Evolutionary conservation across 1,140 invertebrate species (phyloP), one percentile per base, ranked within the genome.

Genomic region (Daktulosphaira vitifoliae): DNA sequence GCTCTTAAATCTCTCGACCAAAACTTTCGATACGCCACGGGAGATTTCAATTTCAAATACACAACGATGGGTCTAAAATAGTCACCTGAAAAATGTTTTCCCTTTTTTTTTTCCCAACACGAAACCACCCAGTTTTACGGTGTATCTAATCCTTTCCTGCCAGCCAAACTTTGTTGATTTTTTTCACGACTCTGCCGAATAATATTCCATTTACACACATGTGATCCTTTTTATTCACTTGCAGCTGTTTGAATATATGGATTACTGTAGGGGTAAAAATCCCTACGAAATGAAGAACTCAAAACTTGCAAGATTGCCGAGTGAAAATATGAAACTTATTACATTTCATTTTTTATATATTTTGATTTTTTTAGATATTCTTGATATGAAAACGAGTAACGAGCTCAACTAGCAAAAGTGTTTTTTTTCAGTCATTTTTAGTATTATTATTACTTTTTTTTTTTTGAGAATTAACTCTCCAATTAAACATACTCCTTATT

Each of bases 41-140:
- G 18, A 48, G 42, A 62, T 62, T 62, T 62, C 56, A 62, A 62
- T 62, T 62, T 62, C 42, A 62, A 48, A 62, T 48, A 13, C 56
- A 11, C 29, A n/a, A n/a, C n/a, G 29, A 33, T 11, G 29, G 29
- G 39, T 44, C 39, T 38, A 23, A 59, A 44, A 59, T 25, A 44
- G 54, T 59, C 54, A 59, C 39, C 39, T 59, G 53, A 38, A 56
- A 33, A 33, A 33, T 33, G 11, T 33, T 33, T 5, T n/a, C n/a
- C n/a, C n/a, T n/a, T n/a, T n/a, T n/a, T 33, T 33, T 11, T 33
- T 11, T 11, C 29, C 29, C 29, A 33, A 11, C 29, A 33, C 29
- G 5, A n/a, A n/a, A n/a, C n/a, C n/a, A n/a, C n/a, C n/a, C n/a
- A n/a, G n/a, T 25, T 6, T 22, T 1, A 5, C 46, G 9, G 46